Evolutionary conservation across 1,140 invertebrate genomes (phyloP), one percentile per base, ranked within the genome.

Genomic region (Ostrea denselamellosa): DNA sequence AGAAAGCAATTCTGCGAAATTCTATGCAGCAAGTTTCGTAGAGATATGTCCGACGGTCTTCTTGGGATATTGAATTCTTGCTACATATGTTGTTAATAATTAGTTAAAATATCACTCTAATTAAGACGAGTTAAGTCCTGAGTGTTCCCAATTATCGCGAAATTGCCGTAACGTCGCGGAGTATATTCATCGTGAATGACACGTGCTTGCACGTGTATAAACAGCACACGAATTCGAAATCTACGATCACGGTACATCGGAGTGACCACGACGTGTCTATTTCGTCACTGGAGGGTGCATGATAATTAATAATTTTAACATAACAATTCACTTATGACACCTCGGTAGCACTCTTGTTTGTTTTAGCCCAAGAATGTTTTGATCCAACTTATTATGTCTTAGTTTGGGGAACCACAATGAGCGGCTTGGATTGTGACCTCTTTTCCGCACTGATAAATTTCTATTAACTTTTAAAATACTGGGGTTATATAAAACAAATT

Each of bases 401-500:
- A 34, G 10, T 7, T 77, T 77, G 8, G 25, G 12, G 9, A 34
- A 77, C 25, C 8, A 7, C 68, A 25, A 14, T 62, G 22, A 12
- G 19, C n/a, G 19, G 56, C 14, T 62, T 19, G 2, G 17, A 77
- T 77, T 34, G 25, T 77, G 68, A 77, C 68, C 68, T 25, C 25
- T 34, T 77, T 77, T 77, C 68, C 28, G 68, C 68, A 77, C 68
- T 25, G 68, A 77, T 77, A 77, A 77, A 14, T 77, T 28, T 77
- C 68, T 77, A 77, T 77, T 14, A 77, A 77, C 68, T 77, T 62
- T 77, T 77, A 77, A 77, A 77, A 77, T 77, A 77, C 68, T 34
- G 68, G 25, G 65, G 68, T 77, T 77, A 77, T 77, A 77, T 34
- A 77, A 77, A 77, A 28, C 68, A 77, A 34, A 77, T 77, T 77